Conservation (phyloP, 2,797 vertebrate species). For the Iguana delicatissima region DNA sequence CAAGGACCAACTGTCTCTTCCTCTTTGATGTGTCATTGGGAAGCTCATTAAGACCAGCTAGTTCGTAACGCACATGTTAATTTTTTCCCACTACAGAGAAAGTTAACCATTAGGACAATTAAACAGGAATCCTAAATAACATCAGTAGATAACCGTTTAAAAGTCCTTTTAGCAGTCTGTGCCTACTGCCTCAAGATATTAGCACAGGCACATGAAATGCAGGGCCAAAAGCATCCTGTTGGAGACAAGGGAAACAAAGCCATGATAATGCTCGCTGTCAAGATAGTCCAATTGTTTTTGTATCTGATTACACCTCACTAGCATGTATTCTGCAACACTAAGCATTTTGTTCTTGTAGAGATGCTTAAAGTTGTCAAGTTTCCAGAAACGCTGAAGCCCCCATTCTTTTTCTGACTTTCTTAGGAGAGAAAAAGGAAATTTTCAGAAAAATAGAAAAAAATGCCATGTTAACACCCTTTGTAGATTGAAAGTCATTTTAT, state of each 20-base stretch:
- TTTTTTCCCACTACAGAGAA: constrained; percentile 29
- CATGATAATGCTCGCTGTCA: neutral
- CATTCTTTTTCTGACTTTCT: too few relatives aligned
- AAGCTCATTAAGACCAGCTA: constrained; percentile 58
- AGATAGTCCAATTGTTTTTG: too few relatives aligned
- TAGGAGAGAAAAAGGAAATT: neutral
- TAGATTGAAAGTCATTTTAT: too few relatives aligned
- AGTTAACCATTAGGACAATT: constrained; percentile 54
- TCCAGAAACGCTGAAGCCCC: too few relatives aligned
- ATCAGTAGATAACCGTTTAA: constrained; percentile 17
- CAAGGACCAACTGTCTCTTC: constrained; percentile 8
- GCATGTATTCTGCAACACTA: neutral
- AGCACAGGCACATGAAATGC: neutral
- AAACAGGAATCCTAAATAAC: constrained; percentile 24
- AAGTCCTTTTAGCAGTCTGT: neutral
- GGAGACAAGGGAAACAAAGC: neutral
- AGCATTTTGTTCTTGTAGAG: neutral
- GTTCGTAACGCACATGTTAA: constrained; percentile 51
- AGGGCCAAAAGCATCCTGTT: neutral
- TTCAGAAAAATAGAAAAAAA: neutral
- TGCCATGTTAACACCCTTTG: neutral
- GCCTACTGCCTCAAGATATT: neutral
- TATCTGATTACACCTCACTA: too few relatives aligned
- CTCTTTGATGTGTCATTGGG: constrained; percentile 54
- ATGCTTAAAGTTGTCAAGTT: neutral